phyloP scores from a whole-genome alignment of 2,797 vertebrate species.

The Bradypodion ventrale region DNA sequence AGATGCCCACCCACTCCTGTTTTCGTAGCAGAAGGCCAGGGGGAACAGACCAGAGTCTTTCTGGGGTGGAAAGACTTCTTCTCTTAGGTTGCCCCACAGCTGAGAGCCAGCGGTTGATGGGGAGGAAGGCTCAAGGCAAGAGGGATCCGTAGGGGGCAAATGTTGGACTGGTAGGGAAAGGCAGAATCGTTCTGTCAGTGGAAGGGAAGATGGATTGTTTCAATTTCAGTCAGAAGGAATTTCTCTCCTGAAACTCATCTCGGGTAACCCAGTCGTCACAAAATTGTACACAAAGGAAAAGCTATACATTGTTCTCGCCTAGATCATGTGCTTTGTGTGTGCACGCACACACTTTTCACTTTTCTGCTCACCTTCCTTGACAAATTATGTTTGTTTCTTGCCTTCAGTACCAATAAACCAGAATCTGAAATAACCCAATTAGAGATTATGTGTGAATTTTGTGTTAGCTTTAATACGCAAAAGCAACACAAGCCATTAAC shows the following conservation, averaged over 20 bases:
- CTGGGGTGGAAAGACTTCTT: neutral
- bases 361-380: neutral
- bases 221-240: neutral
- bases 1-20: neutral
- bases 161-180: neutral
- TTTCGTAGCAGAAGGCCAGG: neutral
- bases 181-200: conserved; percentile 14
- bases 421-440: too few relatives aligned
- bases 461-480: too few relatives aligned
- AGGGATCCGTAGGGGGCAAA: too few relatives aligned
- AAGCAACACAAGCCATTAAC: too few relatives aligned
- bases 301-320: neutral
- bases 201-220: conserved; percentile 11
- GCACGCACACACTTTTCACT: accelerated
- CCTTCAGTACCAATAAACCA: too few relatives aligned
- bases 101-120: too few relatives aligned
- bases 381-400: neutral
- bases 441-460: too few relatives aligned
- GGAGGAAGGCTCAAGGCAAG: neutral
- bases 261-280: neutral
- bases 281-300: neutral
- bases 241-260: neutral
- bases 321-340: neutral
- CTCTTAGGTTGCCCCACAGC: neutral
- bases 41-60: neutral